phyloP scores from a whole-genome alignment of 2,113 vertebrate genomes.

The Trichechus manatus region DNA sequence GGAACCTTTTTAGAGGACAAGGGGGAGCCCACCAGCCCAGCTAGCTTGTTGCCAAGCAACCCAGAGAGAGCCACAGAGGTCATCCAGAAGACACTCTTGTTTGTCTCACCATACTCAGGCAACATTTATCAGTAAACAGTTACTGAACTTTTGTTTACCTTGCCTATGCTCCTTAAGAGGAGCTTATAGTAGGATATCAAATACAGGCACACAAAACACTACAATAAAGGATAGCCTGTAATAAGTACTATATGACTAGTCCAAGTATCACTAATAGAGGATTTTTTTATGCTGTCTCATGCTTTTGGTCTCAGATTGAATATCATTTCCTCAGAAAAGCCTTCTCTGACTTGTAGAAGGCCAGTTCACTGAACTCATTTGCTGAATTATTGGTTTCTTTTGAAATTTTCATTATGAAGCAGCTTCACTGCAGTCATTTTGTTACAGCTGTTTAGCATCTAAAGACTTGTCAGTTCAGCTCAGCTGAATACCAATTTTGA shows the following conservation, averaged over 20 bases:
- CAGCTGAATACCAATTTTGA: background rate
- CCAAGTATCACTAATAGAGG: background rate
- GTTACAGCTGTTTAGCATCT: background rate
- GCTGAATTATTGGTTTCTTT: background rate
- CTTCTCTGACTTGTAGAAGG: background rate
- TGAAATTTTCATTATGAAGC: background rate
- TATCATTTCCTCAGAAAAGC: background rate
- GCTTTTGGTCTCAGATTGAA: background rate
- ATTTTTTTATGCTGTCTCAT: background rate
- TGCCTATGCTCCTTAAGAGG: background rate
- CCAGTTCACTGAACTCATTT: background rate
- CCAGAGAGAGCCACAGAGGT: background rate
- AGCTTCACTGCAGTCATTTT: background rate
- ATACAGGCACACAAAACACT: background rate
- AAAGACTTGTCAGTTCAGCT: background rate
- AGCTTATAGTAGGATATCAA: background rate
- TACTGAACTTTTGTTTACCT: background rate
- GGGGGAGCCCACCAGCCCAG: background rate
- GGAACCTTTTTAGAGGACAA: background rate
- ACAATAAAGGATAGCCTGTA: background rate
- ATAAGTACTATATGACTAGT: background rate
- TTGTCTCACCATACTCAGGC: background rate
- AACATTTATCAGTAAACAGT: background rate
- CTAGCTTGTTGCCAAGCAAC: background rate
- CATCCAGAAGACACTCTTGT: background rate